Base-by-base conservation (phyloP, 2,797 vertebrate species). In the Gila robusta region DNA sequence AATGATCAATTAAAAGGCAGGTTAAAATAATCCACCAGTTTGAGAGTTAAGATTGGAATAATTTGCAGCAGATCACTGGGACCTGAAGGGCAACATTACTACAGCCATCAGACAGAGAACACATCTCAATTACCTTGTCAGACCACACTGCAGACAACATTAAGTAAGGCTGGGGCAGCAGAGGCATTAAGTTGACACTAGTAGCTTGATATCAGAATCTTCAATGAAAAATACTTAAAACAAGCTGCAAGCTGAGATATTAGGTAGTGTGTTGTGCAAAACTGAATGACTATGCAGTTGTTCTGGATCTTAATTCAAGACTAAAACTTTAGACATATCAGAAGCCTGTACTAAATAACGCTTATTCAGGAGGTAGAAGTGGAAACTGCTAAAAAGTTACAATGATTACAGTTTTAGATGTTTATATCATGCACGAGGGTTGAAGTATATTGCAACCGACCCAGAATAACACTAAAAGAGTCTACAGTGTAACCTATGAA, bases 331-430 rank as follows among this genome's bases (percentile, higher is more conserved):
- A 95, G 90, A 92, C 94, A 94, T 95, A 94, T 96, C 94, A 95
- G 23, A 96, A 96, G 95, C 95, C 94, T 96, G 94, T 95, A 96
- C 95, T 94, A 95, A 94, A 56, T 85, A 89, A 96, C 96, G 95
- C 96, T 96, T 95, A 96, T 97, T 95, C 97, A 97, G 96, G 97
- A 98, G 98, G 98, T 98, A 98, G 97, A 98, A 97, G 97, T 96
- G 96, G 97, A 97, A 96, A 96, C 95, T 96, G 81, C 97, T 96
- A 97, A 96, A 96, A 95, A 95, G 76, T 96, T 96, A 97, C 95
- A 94, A 95, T 92, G 93, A 96, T 96, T 96, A 96, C 95, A 96
- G 94, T 95, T 94, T 96, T 94, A 94, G 94, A 95, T 96, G 93
- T 96, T 96, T 96, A 94, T 95, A 96, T 92, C 95, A 76, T 88